Evolutionary conservation across 2,888 invertebrate species (phyloP).

Genomic region (Himalopsyche japonica): DNA sequence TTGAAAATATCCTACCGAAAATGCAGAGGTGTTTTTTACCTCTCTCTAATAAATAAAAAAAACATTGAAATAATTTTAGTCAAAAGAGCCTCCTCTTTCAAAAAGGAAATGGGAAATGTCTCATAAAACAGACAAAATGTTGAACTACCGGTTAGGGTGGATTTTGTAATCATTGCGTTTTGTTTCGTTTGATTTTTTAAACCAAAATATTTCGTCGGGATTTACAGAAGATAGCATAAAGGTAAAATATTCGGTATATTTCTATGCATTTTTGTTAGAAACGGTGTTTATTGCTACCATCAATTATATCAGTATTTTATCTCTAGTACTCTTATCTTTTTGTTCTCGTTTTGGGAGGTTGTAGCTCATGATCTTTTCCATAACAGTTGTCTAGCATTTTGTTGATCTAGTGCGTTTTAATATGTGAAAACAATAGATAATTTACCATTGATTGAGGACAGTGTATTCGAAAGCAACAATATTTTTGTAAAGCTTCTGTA

Average conservation of each 20-base stretch:
- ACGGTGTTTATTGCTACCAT: too few species aligned
- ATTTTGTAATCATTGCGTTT: not conserved
- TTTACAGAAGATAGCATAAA: too few species aligned
- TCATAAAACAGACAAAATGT: constrained; percentile 33
- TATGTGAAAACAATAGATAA: too few species aligned
- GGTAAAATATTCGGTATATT: not conserved
- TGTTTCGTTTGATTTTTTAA: constrained; percentile 20
- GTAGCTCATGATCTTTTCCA: too few species aligned
- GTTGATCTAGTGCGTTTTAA: too few species aligned
- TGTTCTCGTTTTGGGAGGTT: too few species aligned
- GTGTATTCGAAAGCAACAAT: too few species aligned
- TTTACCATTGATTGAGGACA: too few species aligned
- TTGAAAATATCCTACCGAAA: not conserved
- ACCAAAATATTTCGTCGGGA: not conserved
- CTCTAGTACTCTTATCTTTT: too few species aligned
- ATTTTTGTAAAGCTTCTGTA: too few species aligned
- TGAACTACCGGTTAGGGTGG: not conserved
- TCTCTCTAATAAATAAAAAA: not conserved
- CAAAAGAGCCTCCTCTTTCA: not conserved
- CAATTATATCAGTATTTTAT: too few species aligned
- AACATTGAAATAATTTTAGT: constrained; percentile 1
- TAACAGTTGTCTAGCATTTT: too few species aligned
- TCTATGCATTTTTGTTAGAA: not conserved
- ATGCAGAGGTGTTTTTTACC: not conserved
- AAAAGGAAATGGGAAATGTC: constrained; percentile 28